Base-by-base conservation (phyloP, 2,888 invertebrate genomes). In the Aphodius granarius region DNA sequence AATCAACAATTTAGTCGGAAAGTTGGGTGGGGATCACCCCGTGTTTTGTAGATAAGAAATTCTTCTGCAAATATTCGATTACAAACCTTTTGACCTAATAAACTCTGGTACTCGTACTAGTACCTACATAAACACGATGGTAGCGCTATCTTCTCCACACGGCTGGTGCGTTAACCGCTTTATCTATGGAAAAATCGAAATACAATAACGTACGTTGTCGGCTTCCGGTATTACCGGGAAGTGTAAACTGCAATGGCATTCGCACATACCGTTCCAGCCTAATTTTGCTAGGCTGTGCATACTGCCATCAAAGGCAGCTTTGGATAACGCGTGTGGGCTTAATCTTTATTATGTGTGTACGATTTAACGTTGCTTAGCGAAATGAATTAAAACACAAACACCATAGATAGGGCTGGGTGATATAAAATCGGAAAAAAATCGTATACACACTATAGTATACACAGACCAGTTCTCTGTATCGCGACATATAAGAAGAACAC, bases 201-300 rank as follows among this genome's bases (percentile, higher is more conserved):
- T 68, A 22, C 68, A 68, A 22, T 68, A 68, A 68, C 68, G 21
- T 68, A 20, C 68, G 43, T 43, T 43, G 43, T 43, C 43, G 43
- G 43, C 43, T 43, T 43, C 43, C 43, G 43, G 43, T 43, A 43
- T 2, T 43, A 43, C 43, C 43, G 43, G 43, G 43, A 43, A 43
- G 43, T 43, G n/a, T n/a, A n/a, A n/a, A n/a, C n/a, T n/a, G 43
- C 43, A 43, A 13, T 43, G 43, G 9, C 43, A 43, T 43, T 43
- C 43, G 43, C 43, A 43, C 43, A 43, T 22, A 68, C 20, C 68
- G 68, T 68, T 68, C 68, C 68, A 68, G 9, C 22, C 21, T 22
- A 20, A 68, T 68, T 68, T 68, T 22, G 22, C 22, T 16, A 68
- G 68, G 20, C 20, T 68, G n/a, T 68, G n/a, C 21, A 66, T 21